These are phyloP conservation scores for Lagorchestes hirsutus DNA, from an alignment of 2,797 vertebrate species.

Conservation along the genomic window DNA sequence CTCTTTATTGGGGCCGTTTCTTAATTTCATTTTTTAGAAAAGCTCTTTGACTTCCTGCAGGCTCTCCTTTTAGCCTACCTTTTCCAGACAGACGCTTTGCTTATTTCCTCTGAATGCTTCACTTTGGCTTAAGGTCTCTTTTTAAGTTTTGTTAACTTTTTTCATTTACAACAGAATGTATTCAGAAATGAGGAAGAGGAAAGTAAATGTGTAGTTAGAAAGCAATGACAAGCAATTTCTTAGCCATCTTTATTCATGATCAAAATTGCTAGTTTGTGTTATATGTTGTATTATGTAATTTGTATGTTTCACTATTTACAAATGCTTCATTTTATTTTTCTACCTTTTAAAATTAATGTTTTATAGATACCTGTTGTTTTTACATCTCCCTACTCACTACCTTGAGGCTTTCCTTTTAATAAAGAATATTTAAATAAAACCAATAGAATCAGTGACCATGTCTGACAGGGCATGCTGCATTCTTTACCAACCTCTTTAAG, in stretches of 20 bases:
- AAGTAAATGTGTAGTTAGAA: neutral
- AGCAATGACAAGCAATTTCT: neutral
- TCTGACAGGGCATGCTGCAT: neutral
- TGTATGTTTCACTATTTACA: neutral
- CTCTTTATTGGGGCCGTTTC: conserved; percentile 26
- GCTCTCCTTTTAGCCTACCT: neutral
- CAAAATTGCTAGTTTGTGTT: neutral
- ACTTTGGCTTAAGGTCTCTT: neutral
- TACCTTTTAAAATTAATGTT: neutral
- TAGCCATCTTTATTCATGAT: neutral
- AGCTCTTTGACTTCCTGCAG: neutral
- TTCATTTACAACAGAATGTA: neutral
- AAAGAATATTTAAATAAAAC: neutral
- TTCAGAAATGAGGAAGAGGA: neutral
- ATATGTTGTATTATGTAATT: neutral
- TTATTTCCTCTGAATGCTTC: neutral
- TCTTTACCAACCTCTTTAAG: neutral
- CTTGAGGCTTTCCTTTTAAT: neutral
- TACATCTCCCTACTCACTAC: neutral
- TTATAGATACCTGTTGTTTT: neutral
- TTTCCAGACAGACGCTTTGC: neutral
- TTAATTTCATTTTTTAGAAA: conserved; percentile 14
- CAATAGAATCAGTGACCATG: neutral
- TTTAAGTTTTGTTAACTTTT: neutral
- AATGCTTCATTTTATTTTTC: neutral